Evolutionary conservation across 2,113 vertebrate genomes (phyloP).

Genomic region (Nerophis lumbriciformis): DNA sequence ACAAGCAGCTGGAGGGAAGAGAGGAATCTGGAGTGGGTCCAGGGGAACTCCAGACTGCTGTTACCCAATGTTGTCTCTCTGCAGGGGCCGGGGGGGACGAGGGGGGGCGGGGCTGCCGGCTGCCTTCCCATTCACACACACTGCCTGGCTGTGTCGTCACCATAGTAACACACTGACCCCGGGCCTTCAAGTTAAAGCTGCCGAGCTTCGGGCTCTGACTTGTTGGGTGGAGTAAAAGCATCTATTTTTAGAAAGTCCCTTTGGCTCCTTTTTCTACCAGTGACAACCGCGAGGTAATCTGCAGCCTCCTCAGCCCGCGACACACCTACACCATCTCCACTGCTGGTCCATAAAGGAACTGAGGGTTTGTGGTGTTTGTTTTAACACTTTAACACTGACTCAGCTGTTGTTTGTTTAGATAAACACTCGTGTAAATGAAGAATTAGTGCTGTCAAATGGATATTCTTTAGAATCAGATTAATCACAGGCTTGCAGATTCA

Average conservation of each 20-base stretch:
- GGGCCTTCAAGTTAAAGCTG: conserved; percentile 45
- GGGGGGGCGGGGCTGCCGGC: conserved; percentile 45
- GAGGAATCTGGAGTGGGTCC: conserved; percentile 66
- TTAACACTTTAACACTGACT: too few species aligned
- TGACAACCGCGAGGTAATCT: conserved; percentile 62
- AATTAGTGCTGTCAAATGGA: too few species aligned
- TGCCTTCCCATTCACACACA: conserved; percentile 19
- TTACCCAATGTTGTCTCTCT: conserved; percentile 63
- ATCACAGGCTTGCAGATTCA: too few species aligned
- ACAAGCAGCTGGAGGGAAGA: conserved; percentile 51
- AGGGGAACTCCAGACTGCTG: conserved; percentile 76
- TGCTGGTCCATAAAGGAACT: conserved; percentile 3
- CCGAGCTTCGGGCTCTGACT: conserved; percentile 36
- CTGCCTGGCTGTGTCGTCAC: conserved; percentile 45
- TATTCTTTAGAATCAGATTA: too few species aligned
- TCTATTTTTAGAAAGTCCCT: conserved; percentile 62
- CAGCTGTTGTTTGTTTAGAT: too few species aligned
- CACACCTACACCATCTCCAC: conserved; percentile 25
- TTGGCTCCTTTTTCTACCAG: conserved; percentile 51
- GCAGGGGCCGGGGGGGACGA: conserved; percentile 41
- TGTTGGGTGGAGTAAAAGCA: conserved; percentile 54
- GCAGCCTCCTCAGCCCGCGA: conserved; percentile 30
- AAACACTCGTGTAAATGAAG: too few species aligned
- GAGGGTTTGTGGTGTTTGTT: too few species aligned
- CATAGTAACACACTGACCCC: conserved; percentile 71